Evolutionary conservation across 2,888 invertebrate genomes (phyloP), one percentile per base, ranked within the genome.

Genomic region (Psylliodes chrysocephalus): DNA sequence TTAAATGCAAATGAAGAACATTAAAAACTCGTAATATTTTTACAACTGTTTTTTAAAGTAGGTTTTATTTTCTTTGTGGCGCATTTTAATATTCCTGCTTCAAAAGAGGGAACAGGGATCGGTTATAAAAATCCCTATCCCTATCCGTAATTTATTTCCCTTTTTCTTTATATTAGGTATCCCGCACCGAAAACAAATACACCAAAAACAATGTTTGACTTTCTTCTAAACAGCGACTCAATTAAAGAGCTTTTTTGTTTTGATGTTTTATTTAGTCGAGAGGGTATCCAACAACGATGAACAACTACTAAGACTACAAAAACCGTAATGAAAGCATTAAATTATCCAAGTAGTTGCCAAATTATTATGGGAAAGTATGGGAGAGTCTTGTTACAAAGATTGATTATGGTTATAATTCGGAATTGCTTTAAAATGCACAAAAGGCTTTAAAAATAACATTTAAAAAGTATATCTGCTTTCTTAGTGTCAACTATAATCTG

Each of bases 191-290:
- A 40, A 40, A 42, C 49, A 61, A 60, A 61, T 30, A 55, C 59
- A 33, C 17, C 53, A 46, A 67, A 51, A 66, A 66, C 66, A 66
- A 66, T 60, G 57, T 64, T 64, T 64, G 59, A 35, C 44, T 57
- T 60, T 63, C 53, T 61, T 49, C 40, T 35, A 54, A 22, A 57
- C 54, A 30, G 40, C 15, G 49, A 49, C 67, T 71, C 64, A 70
- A 73, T 71, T 67, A 66, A 64, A 49, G n/a, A 33, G 47, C 49
- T 52, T 64, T 63, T 66, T 65, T 65, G 28, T 66, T 67, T 56
- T 47, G 14, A 18, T 19, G 4, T 47, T 15, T 35, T 14, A n/a
- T 35, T 35, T 35, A 35, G 35, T 35, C 1, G 14, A 42, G 38
- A 19, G 15, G 33, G 17, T 42, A 33, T 19, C 52, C n/a, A 35